Evolutionary conservation across 2,888 invertebrate genomes (phyloP).

Genomic region (Callimorpha dominula): DNA sequence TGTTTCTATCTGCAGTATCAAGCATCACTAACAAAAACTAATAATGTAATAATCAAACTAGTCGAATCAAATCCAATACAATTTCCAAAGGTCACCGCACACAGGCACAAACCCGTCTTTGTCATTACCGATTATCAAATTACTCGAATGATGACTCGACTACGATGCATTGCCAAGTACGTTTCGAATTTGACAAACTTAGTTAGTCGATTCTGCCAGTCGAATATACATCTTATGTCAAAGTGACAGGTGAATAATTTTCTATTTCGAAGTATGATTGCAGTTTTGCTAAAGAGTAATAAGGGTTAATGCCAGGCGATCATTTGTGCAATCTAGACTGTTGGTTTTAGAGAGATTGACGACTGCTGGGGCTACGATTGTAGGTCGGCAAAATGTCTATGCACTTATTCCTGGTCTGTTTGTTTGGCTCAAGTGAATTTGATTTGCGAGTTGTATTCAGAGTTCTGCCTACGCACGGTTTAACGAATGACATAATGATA

Average conservation of each 20-base stretch:
- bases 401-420: slow-evolving; percentile 62
- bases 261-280: slow-evolving; percentile 45
- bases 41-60: slow-evolving; percentile 51
- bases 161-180: slow-evolving; percentile 59
- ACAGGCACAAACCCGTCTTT: slow-evolving; percentile 65
- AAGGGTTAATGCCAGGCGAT: slow-evolving; percentile 79
- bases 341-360: slow-evolving; percentile 82
- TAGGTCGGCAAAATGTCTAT: slow-evolving; percentile 65
- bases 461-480: slow-evolving; percentile 65
- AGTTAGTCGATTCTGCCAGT: slow-evolving; percentile 40
- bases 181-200: slow-evolving; percentile 62
- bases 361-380: slow-evolving; percentile 71
- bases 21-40: slow-evolving; percentile 44
- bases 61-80: slow-evolving; percentile 53
- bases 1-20: slow-evolving; percentile 29
- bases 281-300: slow-evolving; percentile 69
- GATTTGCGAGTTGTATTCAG: slow-evolving; percentile 68
- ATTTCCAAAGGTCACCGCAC: slow-evolving; percentile 71
- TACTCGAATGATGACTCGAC: slow-evolving; percentile 70
- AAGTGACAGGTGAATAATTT: slow-evolving; percentile 46
- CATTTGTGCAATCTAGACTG: slow-evolving; percentile 82
- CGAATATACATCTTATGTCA: slow-evolving; percentile 49
- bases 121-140: slow-evolving; percentile 77
- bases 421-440: slow-evolving; percentile 70
- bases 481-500: slow-evolving; percentile 68